These are phyloP conservation scores for Hippasteria phrygiana DNA, from an alignment of 53 echinoderm and acorn worm species.

Conservation along the genomic window DNA sequence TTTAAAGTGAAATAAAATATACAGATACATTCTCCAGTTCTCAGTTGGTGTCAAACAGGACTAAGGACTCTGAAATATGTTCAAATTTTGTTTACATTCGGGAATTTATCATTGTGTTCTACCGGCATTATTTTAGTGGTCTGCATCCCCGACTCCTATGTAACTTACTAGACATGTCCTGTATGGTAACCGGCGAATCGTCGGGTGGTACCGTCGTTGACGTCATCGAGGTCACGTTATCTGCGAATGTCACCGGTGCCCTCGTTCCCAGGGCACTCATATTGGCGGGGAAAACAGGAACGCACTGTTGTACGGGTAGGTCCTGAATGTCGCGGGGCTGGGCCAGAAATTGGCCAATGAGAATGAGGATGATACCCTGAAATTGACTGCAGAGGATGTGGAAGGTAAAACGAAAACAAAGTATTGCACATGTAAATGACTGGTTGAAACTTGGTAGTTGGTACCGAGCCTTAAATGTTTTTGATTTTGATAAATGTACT, in stretches of 20 bases:
- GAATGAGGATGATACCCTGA: slow-evolving; percentile 86
- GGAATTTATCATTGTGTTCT: too few relatives aligned
- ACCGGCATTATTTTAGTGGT: too few relatives aligned
- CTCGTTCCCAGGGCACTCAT: background rate
- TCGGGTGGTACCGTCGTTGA: slow-evolving; percentile 5
- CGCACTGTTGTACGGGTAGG: slow-evolving; percentile 75
- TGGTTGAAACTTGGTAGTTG: too few relatives aligned
- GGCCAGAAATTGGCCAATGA: slow-evolving; percentile 76
- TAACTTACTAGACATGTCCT: slow-evolving; percentile 80
- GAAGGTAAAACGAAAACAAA: background rate
- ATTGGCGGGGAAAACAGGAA: background rate
- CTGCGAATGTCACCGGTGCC: slow-evolving; percentile 24
- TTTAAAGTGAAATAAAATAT: too few relatives aligned
- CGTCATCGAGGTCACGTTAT: slow-evolving; percentile 41
- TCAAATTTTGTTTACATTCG: too few relatives aligned
- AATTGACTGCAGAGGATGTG: slow-evolving; percentile 67
- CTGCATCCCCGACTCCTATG: background rate
- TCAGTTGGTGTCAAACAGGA: too few relatives aligned
- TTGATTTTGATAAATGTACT: too few relatives aligned
- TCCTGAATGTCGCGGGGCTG: slow-evolving; percentile 55
- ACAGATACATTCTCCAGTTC: too few relatives aligned
- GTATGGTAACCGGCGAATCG: slow-evolving; percentile 38
- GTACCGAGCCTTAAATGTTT: too few relatives aligned
- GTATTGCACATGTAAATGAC: background rate
- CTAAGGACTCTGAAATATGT: too few relatives aligned